Conservation (phyloP, 2,888 invertebrate species). For the Brachypterus glaber region DNA sequence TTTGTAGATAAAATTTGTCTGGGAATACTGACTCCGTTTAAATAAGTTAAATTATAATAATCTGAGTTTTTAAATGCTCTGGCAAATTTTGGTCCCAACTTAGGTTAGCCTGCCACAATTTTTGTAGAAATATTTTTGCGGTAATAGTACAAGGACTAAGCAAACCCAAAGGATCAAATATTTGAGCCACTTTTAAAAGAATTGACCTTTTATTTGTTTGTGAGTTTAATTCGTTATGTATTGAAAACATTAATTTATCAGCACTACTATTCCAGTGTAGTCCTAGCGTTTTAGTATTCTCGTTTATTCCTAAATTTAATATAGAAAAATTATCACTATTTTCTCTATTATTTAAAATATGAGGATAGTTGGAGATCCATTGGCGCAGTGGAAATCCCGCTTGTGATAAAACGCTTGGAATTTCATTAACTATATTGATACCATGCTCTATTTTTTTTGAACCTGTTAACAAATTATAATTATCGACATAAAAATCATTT, state of each 20-base stretch:
- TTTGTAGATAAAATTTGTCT: constrained; percentile 5
- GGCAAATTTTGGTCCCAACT: constrained; percentile 7
- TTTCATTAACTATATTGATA: neutral
- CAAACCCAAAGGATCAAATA: no score
- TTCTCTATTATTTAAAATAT: no score
- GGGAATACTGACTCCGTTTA: constrained; percentile 7
- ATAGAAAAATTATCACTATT: constrained; percentile 1
- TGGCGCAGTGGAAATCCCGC: no score
- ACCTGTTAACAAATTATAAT: constrained; percentile 9
- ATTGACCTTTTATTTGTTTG: no score
- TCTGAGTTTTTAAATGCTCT: neutral
- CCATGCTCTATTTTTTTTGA: neutral
- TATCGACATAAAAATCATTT: constrained; percentile 11
- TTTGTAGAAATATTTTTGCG: constrained; percentile 8
- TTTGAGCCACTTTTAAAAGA: no score
- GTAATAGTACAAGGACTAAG: no score
- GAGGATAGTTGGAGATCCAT: no score
- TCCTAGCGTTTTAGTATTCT: constrained; percentile 7
- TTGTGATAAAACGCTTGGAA: neutral
- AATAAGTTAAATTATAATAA: neutral
- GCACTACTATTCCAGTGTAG: constrained; percentile 6
- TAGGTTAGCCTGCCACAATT: constrained; percentile 4
- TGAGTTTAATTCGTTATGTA: no score
- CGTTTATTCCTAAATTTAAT: constrained; percentile 2
- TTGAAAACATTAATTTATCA: no score